Conservation (phyloP, 2,113 vertebrate species). For the Sceloporus undulatus region DNA sequence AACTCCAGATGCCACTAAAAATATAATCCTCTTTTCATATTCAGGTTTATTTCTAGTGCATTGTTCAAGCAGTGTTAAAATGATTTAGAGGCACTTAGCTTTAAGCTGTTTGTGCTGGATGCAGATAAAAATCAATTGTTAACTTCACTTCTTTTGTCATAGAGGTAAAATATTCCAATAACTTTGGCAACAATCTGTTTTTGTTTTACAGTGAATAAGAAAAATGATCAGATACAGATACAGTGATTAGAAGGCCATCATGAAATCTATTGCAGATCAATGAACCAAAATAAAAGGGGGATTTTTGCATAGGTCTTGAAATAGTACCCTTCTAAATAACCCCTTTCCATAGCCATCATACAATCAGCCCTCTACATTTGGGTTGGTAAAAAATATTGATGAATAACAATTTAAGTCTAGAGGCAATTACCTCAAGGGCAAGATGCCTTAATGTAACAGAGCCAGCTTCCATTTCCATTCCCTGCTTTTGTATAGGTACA, state of each 20-base stretch:
- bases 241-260: neutral
- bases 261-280: neutral
- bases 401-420: neutral
- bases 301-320: neutral
- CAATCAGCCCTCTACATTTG: neutral
- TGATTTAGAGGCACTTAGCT: constrained; percentile 60
- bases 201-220: neutral
- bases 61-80: constrained; percentile 46
- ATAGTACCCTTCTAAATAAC: neutral
- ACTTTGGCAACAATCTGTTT: constrained; percentile 18
- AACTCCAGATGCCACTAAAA: constrained; percentile 35
- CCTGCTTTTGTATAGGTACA: neutral
- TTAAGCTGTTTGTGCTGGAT: constrained; percentile 40
- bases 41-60: constrained; percentile 54
- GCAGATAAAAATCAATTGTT: constrained; percentile 67
- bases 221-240: neutral
- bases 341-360: neutral
- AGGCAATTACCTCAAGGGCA: constrained; percentile 8
- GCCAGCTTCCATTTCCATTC: neutral
- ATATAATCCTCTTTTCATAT: constrained; percentile 57
- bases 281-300: constrained; percentile 5
- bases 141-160: constrained; percentile 52
- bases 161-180: constrained; percentile 44
- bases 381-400: neutral
- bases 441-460: neutral